Evolutionary conservation across 2,113 vertebrate genomes (phyloP).

Genomic region (Shinisaurus crocodilurus): DNA sequence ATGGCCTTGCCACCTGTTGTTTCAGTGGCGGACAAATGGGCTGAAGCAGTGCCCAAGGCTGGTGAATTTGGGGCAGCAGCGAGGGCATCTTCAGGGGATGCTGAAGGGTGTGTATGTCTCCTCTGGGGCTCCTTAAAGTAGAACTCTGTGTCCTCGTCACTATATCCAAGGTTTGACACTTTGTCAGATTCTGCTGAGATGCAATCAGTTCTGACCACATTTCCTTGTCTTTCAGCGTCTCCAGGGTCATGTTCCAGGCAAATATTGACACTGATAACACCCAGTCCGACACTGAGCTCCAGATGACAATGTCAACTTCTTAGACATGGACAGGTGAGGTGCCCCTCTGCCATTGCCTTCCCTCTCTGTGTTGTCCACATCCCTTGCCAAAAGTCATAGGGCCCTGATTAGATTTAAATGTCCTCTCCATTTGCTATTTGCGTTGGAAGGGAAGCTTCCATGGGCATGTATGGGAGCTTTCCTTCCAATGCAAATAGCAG

Average conservation of each 20-base stretch:
- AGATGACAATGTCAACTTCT: neutral
- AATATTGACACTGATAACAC: neutral
- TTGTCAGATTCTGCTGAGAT: neutral
- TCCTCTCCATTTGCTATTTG: too few species aligned
- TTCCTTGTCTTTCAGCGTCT: slow-evolving; percentile 34
- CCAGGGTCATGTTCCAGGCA: slow-evolving; percentile 29
- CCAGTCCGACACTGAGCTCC: neutral
- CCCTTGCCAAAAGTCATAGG: neutral
- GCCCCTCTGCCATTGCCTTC: neutral
- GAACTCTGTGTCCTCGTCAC: neutral
- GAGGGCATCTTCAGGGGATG: neutral
- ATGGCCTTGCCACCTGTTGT: neutral
- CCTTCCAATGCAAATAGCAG: too few species aligned
- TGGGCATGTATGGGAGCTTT: too few species aligned
- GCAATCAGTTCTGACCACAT: neutral
- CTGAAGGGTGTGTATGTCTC: neutral
- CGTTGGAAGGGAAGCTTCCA: too few species aligned
- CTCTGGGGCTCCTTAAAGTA: neutral
- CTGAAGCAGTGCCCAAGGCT: neutral
- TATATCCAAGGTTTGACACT: neutral
- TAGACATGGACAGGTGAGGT: slow-evolving; percentile 34
- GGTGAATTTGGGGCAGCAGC: neutral
- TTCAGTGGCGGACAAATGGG: neutral
- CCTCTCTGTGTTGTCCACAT: neutral
- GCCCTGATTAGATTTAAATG: neutral